phyloP scores from a whole-genome alignment of 2,113 vertebrate species.

The Lanius ludovicianus region DNA sequence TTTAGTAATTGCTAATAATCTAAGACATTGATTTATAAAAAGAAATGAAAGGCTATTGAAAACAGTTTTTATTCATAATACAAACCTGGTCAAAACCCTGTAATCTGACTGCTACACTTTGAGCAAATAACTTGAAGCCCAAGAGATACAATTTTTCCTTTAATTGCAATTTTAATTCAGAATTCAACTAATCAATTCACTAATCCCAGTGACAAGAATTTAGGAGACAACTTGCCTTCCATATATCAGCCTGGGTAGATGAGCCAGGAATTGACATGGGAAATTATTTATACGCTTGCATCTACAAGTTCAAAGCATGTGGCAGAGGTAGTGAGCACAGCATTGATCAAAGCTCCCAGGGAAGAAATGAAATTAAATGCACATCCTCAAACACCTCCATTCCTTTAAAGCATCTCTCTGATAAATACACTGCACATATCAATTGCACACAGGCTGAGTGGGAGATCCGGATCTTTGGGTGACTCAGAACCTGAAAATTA shows the following conservation, averaged over 20 bases:
- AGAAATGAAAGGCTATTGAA: background rate
- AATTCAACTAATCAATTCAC: constrained; percentile 53
- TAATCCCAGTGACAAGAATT: constrained; percentile 10
- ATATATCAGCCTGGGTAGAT: background rate
- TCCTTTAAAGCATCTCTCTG: background rate
- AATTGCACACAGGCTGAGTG: background rate
- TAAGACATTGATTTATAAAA: background rate
- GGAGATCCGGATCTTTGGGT: background rate
- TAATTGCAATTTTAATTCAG: constrained; percentile 44
- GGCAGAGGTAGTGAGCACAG: background rate
- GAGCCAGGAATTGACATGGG: background rate
- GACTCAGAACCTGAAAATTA: background rate
- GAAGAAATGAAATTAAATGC: background rate
- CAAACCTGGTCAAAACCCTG: background rate
- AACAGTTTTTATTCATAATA: background rate
- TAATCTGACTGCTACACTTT: background rate
- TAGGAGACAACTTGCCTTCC: constrained; percentile 27
- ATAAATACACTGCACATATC: background rate
- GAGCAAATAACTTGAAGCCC: background rate
- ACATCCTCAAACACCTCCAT: background rate
- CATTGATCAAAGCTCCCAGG: constrained; percentile 21
- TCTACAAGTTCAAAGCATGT: constrained; percentile 28
- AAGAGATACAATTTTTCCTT: background rate
- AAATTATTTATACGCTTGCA: background rate
- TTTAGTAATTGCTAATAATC: background rate